Base-by-base conservation (phyloP, 2,113 vertebrate genomes). In the Axis porcinus region DNA sequence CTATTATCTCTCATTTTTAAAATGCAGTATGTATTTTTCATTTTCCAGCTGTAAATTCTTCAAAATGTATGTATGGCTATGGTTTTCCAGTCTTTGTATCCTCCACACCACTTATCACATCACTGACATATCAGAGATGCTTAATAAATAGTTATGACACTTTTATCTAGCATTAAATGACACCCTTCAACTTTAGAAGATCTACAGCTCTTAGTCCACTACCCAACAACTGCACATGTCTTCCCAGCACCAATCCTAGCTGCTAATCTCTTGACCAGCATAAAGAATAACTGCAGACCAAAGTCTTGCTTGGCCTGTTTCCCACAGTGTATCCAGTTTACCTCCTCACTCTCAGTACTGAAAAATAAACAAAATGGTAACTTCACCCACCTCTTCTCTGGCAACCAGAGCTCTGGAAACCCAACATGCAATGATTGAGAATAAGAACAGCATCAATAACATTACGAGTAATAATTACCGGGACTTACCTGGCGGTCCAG, bases 161-260 rank as follows among this genome's bases (percentile, higher is more conserved):
- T 27, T 92, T 78, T 93, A 76, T 89, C 70, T 43, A 57, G 17
- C 30, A 78, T 7, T 91, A 82, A 19, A 45, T 52, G 52, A 8
- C 5, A 58, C 10, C 16, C 7, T 70, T n/a, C 83, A 33, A 17
- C 6, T 6, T 84, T 12, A 82, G n/a, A 79, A 15, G 30, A 28
- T 74, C 45, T 70, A 23, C 30, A 40, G 43, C 40, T 70, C 70
- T 92, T 36, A 86, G 64, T 36, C 40, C 8, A 45, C 13, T 27
- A 8, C 43, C 7, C 30, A 36, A 55, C 4, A 17, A 12, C 23
- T 0, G 3, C 6, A 1, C 2, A 2, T 2, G 2, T 27, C 67
- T 79, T 55, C 52, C 67, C 67, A 70, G 19, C 36, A 64, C 76
- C 36, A 58, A 54, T 19, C 23, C 57, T 54, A 52, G 30, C 15